phyloP scores from a whole-genome alignment of 2,113 vertebrate species.

The Perccottus glenii region DNA sequence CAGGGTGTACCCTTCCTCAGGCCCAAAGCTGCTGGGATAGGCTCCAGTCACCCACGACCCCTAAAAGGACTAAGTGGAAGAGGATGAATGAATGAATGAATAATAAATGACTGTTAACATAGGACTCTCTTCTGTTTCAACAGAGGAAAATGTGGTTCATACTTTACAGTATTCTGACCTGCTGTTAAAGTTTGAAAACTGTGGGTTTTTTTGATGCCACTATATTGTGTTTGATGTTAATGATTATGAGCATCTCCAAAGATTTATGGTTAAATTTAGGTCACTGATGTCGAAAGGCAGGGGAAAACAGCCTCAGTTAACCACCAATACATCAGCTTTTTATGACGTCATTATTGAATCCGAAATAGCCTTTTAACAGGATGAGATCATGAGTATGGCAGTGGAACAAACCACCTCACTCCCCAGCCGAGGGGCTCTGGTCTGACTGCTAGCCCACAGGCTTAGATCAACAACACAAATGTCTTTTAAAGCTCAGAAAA shows the following conservation, averaged over 20 bases:
- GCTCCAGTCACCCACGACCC: too few relatives aligned
- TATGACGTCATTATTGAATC: slow-evolving; percentile 32
- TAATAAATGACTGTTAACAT: too few relatives aligned
- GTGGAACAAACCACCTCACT: slow-evolving; percentile 72
- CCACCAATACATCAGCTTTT: slow-evolving; percentile 54
- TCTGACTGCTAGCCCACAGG: background rate
- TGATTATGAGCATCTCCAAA: background rate
- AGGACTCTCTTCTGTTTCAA: too few relatives aligned
- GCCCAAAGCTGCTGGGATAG: too few relatives aligned
- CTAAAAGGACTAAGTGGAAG: too few relatives aligned
- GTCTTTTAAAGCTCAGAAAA: slow-evolving; percentile 1
- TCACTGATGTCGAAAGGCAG: slow-evolving; percentile 41
- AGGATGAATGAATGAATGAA: too few relatives aligned
- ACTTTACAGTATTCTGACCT: background rate
- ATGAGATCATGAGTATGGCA: slow-evolving; percentile 68
- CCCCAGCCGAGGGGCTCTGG: slow-evolving; percentile 24
- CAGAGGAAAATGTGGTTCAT: background rate
- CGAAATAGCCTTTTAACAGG: slow-evolving; percentile 47
- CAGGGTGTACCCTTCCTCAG: too few relatives aligned
- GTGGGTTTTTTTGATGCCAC: slow-evolving; percentile 9
- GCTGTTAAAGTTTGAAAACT: slow-evolving; percentile 4
- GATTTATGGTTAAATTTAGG: slow-evolving; percentile 31
- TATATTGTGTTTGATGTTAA: slow-evolving; percentile 1
- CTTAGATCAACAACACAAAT: background rate
- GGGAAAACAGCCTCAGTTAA: slow-evolving; percentile 38